Evolutionary conservation across 2,113 vertebrate species (phyloP).

Genomic region (Furnarius figulus): DNA sequence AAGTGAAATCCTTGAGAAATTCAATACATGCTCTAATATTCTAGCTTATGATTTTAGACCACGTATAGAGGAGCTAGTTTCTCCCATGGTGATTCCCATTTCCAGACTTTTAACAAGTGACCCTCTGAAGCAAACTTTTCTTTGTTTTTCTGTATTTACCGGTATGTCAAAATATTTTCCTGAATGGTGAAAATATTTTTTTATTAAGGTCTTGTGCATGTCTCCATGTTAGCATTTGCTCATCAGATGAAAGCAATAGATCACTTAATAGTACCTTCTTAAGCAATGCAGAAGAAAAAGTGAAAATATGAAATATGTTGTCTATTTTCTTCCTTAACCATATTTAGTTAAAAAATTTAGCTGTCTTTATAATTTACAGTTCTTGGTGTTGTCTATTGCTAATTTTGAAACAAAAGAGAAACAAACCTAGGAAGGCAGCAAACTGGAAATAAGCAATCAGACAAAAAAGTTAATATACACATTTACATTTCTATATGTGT

Average conservation of each 20-base stretch:
- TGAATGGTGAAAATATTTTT: not conserved
- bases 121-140: not conserved
- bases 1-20: not conserved
- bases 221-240: not conserved
- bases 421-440: not conserved
- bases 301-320: not conserved
- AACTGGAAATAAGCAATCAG: not conserved
- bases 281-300: not conserved
- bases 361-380: not conserved
- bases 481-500: accelerated
- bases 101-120: not conserved
- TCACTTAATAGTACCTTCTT: not conserved
- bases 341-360: not conserved
- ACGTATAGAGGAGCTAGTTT: accelerated
- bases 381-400: not conserved
- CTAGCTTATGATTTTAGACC: not conserved
- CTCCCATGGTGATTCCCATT: not conserved
- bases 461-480: not conserved
- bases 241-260: not conserved
- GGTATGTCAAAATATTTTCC: not conserved
- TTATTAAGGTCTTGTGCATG: not conserved
- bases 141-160: not conserved
- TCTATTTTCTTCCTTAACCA: not conserved
- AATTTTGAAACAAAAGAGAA: not conserved
- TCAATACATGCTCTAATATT: not conserved